Percentiles rank a stretch among this genome's conserved stretches.
These are phyloP conservation scores for Oligia latruncula DNA, from an alignment of 2,888 invertebrate species.

Conservation along the genomic window DNA sequence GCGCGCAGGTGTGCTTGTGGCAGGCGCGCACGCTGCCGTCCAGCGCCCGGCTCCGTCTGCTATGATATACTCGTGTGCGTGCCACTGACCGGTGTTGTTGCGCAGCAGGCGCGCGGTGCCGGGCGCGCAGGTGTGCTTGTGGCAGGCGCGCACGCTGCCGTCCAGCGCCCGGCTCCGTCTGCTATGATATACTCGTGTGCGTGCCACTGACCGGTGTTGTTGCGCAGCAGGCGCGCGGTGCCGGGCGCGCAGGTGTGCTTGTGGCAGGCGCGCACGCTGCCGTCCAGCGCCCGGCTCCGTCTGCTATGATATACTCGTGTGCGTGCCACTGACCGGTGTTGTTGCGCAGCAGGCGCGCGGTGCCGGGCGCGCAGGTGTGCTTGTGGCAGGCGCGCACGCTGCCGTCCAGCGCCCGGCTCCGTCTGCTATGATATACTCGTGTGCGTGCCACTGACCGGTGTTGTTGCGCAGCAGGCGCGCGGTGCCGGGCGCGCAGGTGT, in stretches of 20 bases:
- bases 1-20: constrained; percentile 89
- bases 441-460: constrained; percentile 82
- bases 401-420: constrained; percentile 85
- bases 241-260: constrained; percentile 87
- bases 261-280: constrained; percentile 91
- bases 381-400: constrained; percentile 92
- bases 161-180: constrained; percentile 81
- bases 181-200: no score
- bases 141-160: constrained; percentile 91
- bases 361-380: constrained; percentile 82
- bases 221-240: constrained; percentile 83
- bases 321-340: constrained; percentile 86
- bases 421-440: no score
- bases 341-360: constrained; percentile 85
- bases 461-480: constrained; percentile 88
- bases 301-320: no score
- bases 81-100: constrained; percentile 89
- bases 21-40: constrained; percentile 91
- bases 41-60: constrained; percentile 77
- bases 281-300: constrained; percentile 83
- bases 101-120: constrained; percentile 80
- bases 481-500: constrained; percentile 80
- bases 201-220: constrained; percentile 88
- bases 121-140: constrained; percentile 89
- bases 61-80: no score